Conservation (phyloP, 2,797 vertebrate species). For the Graptemys geographica region DNA sequence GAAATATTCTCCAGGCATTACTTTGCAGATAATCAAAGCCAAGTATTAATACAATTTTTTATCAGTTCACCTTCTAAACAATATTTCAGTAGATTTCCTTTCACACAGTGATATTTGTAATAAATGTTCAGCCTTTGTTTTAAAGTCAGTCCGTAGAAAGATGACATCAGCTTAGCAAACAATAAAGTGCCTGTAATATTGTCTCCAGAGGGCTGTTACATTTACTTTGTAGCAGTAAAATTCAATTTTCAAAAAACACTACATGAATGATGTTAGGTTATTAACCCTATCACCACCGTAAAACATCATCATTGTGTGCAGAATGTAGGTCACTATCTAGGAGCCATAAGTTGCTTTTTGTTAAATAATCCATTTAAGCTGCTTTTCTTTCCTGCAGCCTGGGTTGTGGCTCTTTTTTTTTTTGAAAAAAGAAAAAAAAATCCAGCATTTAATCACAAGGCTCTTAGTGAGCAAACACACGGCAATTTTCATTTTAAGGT, state of each 20-base stretch:
- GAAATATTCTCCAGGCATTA: conserved; percentile 79
- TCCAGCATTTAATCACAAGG: conserved; percentile 60
- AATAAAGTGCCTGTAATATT: conserved; percentile 96
- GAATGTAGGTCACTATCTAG: conserved; percentile 85
- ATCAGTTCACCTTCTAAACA: conserved; percentile 91
- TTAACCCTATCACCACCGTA: conserved; percentile 86
- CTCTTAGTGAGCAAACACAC: conserved; percentile 45
- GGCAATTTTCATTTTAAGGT: conserved; percentile 68
- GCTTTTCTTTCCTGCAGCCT: conserved; percentile 78
- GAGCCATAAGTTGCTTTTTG: conserved; percentile 82
- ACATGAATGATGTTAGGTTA: conserved; percentile 86
- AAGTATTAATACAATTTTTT: conserved; percentile 81
- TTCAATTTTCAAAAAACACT: conserved; percentile 92
- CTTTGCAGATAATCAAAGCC: conserved; percentile 84
- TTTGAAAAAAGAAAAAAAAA: background rate
- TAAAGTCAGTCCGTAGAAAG: conserved; percentile 91
- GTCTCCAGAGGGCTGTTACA: conserved; percentile 94
- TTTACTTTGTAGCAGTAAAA: conserved; percentile 95
- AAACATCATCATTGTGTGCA: conserved; percentile 82
- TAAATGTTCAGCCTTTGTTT: conserved; percentile 97
- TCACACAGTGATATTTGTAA: conserved; percentile 96
- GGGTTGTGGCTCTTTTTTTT: conserved; percentile 69
- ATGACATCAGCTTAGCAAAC: conserved; percentile 99
- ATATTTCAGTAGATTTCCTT: conserved; percentile 96
- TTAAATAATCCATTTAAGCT: conserved; percentile 86